Percentiles rank a stretch among this genome's conserved stretches.
Evolutionary conservation across 2,888 invertebrate species (phyloP).

Genomic region (Cephus spinipes): DNA sequence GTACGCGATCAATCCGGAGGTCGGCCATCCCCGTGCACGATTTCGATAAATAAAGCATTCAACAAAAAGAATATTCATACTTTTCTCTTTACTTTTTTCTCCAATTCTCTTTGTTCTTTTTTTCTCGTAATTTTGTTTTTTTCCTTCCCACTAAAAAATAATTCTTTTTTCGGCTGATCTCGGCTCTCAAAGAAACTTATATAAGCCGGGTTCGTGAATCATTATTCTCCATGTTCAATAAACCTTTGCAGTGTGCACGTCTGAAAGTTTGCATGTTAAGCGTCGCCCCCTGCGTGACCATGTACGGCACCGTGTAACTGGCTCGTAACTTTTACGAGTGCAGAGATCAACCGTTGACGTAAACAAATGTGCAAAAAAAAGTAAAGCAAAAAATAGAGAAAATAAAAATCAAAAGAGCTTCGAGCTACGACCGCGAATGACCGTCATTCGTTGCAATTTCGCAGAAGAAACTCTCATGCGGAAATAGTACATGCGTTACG

Average conservation of each 20-base stretch:
- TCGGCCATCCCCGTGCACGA: neutral
- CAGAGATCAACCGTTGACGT: neutral
- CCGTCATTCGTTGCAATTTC: neutral
- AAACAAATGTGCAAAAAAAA: conserved; percentile 4
- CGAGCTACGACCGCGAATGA: neutral
- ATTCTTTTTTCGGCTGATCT: neutral
- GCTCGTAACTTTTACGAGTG: neutral
- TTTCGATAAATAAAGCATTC: neutral
- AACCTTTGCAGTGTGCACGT: neutral
- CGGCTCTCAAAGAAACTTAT: neutral
- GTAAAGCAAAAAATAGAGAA: conserved; percentile 5
- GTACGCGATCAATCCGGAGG: neutral
- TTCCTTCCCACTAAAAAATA: neutral
- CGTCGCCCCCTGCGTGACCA: neutral
- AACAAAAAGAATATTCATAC: neutral
- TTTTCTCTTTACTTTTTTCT: neutral
- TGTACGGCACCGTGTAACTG: neutral
- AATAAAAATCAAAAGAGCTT: neutral
- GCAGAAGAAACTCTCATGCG: neutral
- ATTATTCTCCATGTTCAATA: neutral
- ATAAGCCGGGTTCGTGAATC: neutral
- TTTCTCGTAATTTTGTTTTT: neutral
- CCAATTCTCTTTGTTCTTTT: neutral
- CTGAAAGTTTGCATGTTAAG: neutral
- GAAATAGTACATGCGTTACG: neutral